phyloP scores from a whole-genome alignment of 2,888 invertebrate genomes.

The Drosophila anomelani region DNA sequence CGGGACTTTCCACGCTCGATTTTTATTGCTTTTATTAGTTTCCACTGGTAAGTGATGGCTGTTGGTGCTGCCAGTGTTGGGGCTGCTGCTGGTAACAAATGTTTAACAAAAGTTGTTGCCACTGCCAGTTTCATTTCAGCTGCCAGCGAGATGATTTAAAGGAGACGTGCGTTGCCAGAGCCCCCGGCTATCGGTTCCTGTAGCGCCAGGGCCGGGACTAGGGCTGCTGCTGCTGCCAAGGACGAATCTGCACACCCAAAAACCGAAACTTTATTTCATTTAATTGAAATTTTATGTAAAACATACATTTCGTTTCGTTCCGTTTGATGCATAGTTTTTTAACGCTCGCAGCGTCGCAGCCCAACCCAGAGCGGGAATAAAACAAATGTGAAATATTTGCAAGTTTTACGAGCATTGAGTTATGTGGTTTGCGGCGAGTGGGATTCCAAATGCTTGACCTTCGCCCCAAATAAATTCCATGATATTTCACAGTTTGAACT shows the following conservation, averaged over 20 bases:
- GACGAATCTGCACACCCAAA: slow-evolving; percentile 46
- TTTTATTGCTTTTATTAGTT: slow-evolving; percentile 65
- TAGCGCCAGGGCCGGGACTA: slow-evolving; percentile 53
- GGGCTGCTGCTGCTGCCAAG: slow-evolving; percentile 53
- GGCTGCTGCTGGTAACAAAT: slow-evolving; percentile 68
- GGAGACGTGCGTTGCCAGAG: slow-evolving; percentile 60
- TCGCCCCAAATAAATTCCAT: slow-evolving; percentile 73
- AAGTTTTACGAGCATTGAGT: slow-evolving; percentile 70
- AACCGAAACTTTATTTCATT: slow-evolving; percentile 68
- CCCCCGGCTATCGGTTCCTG: slow-evolving; percentile 23
- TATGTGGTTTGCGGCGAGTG: slow-evolving; percentile 47
- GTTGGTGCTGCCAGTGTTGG: slow-evolving; percentile 32
- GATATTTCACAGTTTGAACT: slow-evolving; percentile 74
- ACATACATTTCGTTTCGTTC: slow-evolving; percentile 62
- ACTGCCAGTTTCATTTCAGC: slow-evolving; percentile 71
- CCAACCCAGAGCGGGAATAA: slow-evolving; percentile 33
- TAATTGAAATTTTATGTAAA: slow-evolving; percentile 80
- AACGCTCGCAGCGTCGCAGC: slow-evolving; percentile 42
- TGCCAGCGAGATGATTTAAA: slow-evolving; percentile 77
- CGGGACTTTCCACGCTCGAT: slow-evolving; percentile 27
- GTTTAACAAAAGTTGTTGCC: slow-evolving; percentile 71
- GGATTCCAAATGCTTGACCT: slow-evolving; percentile 62
- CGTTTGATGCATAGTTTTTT: slow-evolving; percentile 66
- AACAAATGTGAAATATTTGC: slow-evolving; percentile 64
- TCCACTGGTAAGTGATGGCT: slow-evolving; percentile 63